Evolutionary conservation across 2,113 vertebrate genomes (phyloP).

Genomic region (Aplodontia rufa): DNA sequence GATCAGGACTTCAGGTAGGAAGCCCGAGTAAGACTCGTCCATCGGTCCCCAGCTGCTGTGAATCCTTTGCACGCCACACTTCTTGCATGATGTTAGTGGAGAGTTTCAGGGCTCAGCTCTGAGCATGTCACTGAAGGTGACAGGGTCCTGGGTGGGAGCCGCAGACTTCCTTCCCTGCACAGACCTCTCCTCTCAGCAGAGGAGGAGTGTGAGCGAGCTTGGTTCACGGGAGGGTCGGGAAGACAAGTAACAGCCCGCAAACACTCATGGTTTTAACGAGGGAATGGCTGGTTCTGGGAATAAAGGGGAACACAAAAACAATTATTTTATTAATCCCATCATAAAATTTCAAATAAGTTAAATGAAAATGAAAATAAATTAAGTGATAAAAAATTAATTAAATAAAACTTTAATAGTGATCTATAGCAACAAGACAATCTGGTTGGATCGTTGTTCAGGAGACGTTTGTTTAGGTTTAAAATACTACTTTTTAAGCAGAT

Average conservation of each 20-base stretch:
- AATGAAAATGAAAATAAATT: not conserved
- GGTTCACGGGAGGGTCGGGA: not conserved
- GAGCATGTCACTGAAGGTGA: not conserved
- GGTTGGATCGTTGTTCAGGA: not conserved
- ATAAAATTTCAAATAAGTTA: not conserved
- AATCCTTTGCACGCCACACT: not conserved
- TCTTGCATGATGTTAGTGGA: not conserved
- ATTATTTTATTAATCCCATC: not conserved
- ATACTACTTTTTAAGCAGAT: not conserved
- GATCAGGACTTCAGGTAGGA: constrained; percentile 51
- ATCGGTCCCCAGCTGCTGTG: not conserved
- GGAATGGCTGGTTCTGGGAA: not conserved
- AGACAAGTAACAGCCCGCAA: not conserved
- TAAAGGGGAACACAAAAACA: not conserved
- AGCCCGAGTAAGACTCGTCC: not conserved
- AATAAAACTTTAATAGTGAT: not conserved
- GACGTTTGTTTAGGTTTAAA: not conserved
- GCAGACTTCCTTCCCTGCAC: not conserved
- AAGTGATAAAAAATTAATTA: not conserved
- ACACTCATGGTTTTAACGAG: not conserved
- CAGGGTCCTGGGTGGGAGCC: not conserved
- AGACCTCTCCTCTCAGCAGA: not conserved
- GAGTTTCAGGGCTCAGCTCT: not conserved
- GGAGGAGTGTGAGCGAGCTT: not conserved
- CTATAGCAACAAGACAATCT: not conserved